Evolutionary conservation across 1,140 invertebrate genomes (phyloP).

Genomic region (Drosophila melanica): DNA sequence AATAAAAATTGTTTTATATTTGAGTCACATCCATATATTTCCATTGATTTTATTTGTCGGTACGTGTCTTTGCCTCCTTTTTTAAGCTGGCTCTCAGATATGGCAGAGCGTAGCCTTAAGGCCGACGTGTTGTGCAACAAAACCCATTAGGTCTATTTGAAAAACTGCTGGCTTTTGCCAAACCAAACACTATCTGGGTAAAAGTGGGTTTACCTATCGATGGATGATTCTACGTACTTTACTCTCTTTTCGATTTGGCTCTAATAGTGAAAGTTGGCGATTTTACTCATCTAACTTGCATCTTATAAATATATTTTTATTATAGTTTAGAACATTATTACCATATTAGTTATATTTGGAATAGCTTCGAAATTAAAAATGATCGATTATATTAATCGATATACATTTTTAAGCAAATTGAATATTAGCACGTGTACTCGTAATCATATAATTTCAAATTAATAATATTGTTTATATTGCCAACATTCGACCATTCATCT

Average conservation of each 20-base stretch:
- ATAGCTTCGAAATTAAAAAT: no score
- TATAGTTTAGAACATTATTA: no score
- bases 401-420: no score
- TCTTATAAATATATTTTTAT: no score
- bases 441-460: neutral
- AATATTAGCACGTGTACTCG: no score
- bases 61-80: slow-evolving; percentile 39
- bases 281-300: no score
- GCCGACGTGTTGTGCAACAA: neutral
- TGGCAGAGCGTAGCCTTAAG: neutral
- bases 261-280: no score
- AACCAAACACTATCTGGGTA: neutral
- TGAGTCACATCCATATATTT: slow-evolving; percentile 68
- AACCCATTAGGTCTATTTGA: neutral
- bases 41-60: slow-evolving; percentile 64
- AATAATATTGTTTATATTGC: neutral
- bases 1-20: slow-evolving; percentile 70
- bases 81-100: neutral
- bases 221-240: neutral
- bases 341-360: no score
- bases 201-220: neutral
- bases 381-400: no score
- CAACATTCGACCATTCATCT: neutral
- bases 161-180: neutral
- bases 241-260: no score